These are phyloP conservation scores for Nycticebus coucang DNA, from an alignment of 2,113 vertebrate genomes.

Conservation along the genomic window DNA sequence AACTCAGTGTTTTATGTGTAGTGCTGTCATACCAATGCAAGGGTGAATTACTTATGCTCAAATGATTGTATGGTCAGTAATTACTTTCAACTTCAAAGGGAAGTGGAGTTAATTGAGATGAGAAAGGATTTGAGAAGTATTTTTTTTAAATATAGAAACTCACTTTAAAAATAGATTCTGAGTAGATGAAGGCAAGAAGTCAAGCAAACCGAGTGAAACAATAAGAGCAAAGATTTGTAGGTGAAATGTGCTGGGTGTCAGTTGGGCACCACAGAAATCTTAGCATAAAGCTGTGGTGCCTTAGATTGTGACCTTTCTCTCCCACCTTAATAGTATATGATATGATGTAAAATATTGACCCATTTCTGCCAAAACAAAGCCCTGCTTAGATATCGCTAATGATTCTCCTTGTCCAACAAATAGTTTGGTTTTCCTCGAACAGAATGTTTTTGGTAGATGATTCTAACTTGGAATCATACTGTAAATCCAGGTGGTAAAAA, in stretches of 20 bases:
- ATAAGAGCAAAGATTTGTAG: background rate
- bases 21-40: background rate
- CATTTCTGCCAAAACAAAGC: background rate
- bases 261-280: background rate
- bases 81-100: background rate
- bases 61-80: background rate
- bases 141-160: background rate
- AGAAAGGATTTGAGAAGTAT: background rate
- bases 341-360: background rate
- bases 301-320: background rate
- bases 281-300: background rate
- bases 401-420: background rate
- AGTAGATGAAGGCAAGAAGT: background rate
- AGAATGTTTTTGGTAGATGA: background rate
- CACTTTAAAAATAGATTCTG: background rate
- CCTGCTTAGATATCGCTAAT: accelerated
- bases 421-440: background rate
- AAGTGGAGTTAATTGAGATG: background rate
- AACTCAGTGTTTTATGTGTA: background rate
- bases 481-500: background rate
- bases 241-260: background rate
- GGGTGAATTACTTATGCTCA: background rate
- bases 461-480: background rate
- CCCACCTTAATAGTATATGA: accelerated
- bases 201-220: background rate